A percentile compares a stretch with the other conserved stretches of the same genome.
Evolutionary conservation across 2,113 vertebrate genomes (phyloP).

Genomic region (Emydura subglobosa): DNA sequence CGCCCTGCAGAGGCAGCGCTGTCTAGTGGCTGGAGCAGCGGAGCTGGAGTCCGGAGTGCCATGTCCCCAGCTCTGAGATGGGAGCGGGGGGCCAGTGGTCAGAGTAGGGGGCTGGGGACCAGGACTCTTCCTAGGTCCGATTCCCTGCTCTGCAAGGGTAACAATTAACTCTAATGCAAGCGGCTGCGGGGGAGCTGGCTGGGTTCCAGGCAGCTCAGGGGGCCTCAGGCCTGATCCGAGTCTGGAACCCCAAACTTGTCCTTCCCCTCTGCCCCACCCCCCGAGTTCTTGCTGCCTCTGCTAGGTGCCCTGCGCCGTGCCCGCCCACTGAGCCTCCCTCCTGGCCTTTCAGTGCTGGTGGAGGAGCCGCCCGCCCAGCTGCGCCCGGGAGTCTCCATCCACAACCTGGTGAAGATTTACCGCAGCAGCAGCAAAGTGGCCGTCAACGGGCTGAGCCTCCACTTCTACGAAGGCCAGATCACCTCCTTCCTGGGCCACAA

Average conservation of each 20-base stretch:
- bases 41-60: not conserved
- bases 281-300: not conserved
- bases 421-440: conserved; percentile 81
- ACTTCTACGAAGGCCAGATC: conserved; percentile 92
- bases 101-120: not conserved
- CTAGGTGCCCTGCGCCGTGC: fast-evolving
- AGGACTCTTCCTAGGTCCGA: not conserved
- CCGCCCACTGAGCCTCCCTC: fast-evolving
- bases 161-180: not conserved
- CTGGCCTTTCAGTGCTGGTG: conserved; percentile 77
- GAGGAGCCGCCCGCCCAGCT: conserved; percentile 83
- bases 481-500: conserved; percentile 94
- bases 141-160: not conserved
- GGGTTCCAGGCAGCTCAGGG: not conserved
- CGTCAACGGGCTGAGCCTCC: conserved; percentile 87
- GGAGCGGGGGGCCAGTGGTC: not conserved
- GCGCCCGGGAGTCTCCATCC: conserved; percentile 82
- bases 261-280: not conserved
- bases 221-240: not conserved
- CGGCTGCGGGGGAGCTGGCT: not conserved
- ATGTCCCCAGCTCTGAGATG: not conserved
- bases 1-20: not conserved
- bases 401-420: conserved; percentile 90
- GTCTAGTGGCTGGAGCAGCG: not conserved
- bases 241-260: not conserved